These are phyloP conservation scores for Salarias fasciatus DNA, from an alignment of 2,797 vertebrate genomes.

Conservation along the genomic window DNA sequence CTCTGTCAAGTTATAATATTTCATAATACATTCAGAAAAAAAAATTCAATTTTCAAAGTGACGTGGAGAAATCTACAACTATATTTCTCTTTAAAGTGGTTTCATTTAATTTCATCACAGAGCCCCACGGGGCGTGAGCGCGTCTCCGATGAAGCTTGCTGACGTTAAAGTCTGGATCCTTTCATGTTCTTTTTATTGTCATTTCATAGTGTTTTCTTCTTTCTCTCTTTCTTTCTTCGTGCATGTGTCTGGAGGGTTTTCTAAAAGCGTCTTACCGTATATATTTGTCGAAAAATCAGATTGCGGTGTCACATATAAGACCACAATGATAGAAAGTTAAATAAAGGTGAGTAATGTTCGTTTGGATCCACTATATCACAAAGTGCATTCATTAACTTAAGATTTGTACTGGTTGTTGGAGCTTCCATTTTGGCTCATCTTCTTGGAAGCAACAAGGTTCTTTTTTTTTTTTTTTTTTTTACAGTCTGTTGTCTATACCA, in stretches of 20 bases:
- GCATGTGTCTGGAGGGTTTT: not conserved
- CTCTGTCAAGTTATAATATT: conserved; percentile 3
- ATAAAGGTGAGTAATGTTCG: too few relatives aligned
- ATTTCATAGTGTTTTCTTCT: not conserved
- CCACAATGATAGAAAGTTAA: too few relatives aligned
- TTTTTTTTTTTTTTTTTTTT: too few relatives aligned
- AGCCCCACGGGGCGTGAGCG: conserved; percentile 7
- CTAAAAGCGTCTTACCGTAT: not conserved
- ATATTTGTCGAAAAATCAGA: too few relatives aligned
- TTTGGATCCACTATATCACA: too few relatives aligned
- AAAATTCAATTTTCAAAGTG: conserved; percentile 26
- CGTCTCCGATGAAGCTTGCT: conserved; percentile 17
- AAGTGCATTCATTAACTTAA: too few relatives aligned
- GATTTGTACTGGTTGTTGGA: too few relatives aligned
- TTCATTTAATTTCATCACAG: conserved; percentile 62
- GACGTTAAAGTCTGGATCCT: conserved; percentile 27
- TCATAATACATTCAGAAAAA: conserved; percentile 29
- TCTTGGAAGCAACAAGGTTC: too few relatives aligned
- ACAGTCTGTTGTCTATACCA: too few relatives aligned
- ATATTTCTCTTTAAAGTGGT: conserved; percentile 40
- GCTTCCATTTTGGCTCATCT: too few relatives aligned
- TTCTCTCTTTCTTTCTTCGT: too few relatives aligned
- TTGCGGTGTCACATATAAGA: too few relatives aligned
- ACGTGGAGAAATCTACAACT: conserved; percentile 40
- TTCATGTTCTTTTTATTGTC: conserved; percentile 42